These are phyloP conservation scores for Radopholus similis DNA, from an alignment of 1,140 invertebrate genomes.

Conservation along the genomic window DNA sequence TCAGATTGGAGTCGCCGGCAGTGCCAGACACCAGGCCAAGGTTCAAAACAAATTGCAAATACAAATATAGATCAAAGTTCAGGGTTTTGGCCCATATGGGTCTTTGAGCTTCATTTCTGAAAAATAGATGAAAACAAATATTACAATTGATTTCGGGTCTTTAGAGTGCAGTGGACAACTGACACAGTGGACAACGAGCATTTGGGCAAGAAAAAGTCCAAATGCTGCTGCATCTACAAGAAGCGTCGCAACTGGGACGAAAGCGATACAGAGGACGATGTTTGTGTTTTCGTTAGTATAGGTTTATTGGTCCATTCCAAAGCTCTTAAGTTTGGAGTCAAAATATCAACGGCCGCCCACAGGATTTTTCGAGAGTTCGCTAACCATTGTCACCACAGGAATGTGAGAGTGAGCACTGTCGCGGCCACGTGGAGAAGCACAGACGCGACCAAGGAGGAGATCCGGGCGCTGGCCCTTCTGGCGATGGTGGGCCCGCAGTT, in stretches of 20 bases:
- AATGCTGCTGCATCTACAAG: conserved; percentile 54
- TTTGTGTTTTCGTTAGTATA: conserved; percentile 2
- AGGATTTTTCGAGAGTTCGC: conserved; percentile 1
- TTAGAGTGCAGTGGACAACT: conserved; percentile 38
- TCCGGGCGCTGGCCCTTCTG: too few species aligned
- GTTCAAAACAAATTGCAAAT: not conserved
- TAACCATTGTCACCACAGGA: conserved; percentile 31
- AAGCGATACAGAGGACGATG: conserved; percentile 33
- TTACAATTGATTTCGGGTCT: not conserved
- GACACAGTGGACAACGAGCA: conserved; percentile 48
- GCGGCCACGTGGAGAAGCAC: conserved; percentile 48
- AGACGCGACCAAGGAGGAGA: too few species aligned
- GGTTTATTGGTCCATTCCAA: not conserved
- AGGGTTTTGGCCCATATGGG: not conserved
- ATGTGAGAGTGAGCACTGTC: conserved; percentile 49
- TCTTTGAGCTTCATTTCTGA: not conserved
- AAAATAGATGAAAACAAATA: not conserved
- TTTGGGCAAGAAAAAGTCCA: conserved; percentile 49
- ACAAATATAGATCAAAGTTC: not conserved
- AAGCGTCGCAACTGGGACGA: conserved; percentile 50
- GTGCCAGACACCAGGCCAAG: not conserved
- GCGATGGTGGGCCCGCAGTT: not conserved
- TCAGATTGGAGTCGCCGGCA: not conserved
- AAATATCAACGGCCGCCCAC: conserved; percentile 5
- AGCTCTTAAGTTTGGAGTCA: not conserved